Base-by-base conservation (phyloP, 2,888 invertebrate species). In the Tortrix viridana region DNA sequence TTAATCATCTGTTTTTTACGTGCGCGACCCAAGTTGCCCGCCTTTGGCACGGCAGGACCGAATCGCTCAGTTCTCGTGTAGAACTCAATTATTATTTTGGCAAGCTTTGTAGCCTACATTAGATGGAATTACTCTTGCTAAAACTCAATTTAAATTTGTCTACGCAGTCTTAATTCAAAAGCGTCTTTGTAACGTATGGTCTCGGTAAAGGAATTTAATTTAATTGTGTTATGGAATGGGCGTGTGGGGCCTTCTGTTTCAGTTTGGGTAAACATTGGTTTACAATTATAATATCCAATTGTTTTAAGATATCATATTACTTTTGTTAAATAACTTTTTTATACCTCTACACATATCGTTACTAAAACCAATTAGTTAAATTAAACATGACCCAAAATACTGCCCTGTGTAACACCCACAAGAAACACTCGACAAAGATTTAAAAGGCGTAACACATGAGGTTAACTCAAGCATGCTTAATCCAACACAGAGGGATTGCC, bases 121-220 rank as follows among this genome's bases (percentile, higher is more conserved):
- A 77, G 72, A 72, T 69, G 73, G 75, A 86, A 86, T 87, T 82
- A 84, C 83, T 79, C 81, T 81, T 80, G 76, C 80, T 80, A 77
- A 80, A 89, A 86, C 82, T 86, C 83, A 85, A 88, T 88, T 88
- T 81, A 82, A 86, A 86, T 86, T 85, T 82, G 81, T 81, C 82
- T 81, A 79, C 80, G 78, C 72, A 71, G 75, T 75, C 73, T 81
- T 82, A 80, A 82, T 80, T 79, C 72, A 68, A 69, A 72, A 69
- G 66, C 69, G 73, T 72, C 77, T 80, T 81, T 75, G 71, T 68
- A 71, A 74, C 73, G 74, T 67, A 58, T 70, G 67, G 72, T 70
- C 69, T 68, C 65, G 70, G 66, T 73, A 66, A 74, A 74, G 77
- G 79, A 76, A 73, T 80, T 76, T 84, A 82, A 85, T 81, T 82